Conservation (phyloP, 2,797 vertebrate species). For the Falco naumanni region DNA sequence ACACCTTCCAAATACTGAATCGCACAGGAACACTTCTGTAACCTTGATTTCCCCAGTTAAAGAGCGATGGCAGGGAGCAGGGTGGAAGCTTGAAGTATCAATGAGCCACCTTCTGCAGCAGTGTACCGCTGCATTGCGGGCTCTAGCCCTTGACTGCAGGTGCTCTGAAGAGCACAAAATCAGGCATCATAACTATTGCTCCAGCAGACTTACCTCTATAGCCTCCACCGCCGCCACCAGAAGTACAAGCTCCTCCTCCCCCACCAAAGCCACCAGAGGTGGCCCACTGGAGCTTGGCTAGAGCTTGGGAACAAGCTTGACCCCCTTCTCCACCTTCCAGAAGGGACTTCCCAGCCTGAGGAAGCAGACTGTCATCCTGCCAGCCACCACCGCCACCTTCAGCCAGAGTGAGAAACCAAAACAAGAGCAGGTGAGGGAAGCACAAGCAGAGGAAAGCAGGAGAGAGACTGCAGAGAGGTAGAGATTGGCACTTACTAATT, state of each 20-base stretch:
- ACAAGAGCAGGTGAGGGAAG: background rate
- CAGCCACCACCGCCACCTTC: slow-evolving; percentile 87
- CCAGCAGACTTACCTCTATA: slow-evolving; percentile 82
- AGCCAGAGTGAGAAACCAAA: background rate
- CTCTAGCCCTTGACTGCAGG: background rate
- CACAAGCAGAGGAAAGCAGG: background rate
- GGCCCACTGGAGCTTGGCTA: slow-evolving; percentile 85
- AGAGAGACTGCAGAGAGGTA: background rate
- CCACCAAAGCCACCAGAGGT: slow-evolving; percentile 90
- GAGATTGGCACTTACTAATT: background rate
- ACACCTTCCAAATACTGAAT: background rate
- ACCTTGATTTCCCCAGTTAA: background rate
- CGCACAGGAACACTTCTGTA: background rate
- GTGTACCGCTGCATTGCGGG: background rate
- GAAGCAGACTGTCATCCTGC: slow-evolving; percentile 74
- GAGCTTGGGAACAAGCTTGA: slow-evolving; percentile 83
- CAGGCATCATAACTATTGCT: background rate
- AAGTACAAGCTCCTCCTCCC: slow-evolving; percentile 90
- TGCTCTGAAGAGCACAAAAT: background rate
- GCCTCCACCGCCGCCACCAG: slow-evolving; percentile 89
- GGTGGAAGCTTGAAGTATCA: background rate
- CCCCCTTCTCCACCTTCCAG: slow-evolving; percentile 87
- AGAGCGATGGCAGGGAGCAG: background rate
- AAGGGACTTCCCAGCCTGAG: slow-evolving; percentile 83
- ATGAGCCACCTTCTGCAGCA: background rate